Evolutionary conservation across 2,888 invertebrate genomes (phyloP).

Genomic region (Acronicta leporina): DNA sequence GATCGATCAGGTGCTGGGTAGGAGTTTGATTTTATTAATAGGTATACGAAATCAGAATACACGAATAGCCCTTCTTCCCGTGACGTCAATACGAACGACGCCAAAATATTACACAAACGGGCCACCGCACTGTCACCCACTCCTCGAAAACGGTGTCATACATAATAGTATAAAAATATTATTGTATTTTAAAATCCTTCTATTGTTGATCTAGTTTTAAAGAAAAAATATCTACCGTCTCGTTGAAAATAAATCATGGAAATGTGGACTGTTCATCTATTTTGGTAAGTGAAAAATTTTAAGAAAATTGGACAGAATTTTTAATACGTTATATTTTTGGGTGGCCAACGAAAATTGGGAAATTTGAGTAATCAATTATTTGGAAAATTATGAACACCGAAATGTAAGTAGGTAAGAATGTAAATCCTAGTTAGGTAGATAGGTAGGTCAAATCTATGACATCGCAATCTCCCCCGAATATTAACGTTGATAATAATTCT

Average conservation of each 20-base stretch:
- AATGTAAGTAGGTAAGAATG: too few relatives aligned
- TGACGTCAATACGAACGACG: conserved; percentile 73
- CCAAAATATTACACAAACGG: conserved; percentile 72
- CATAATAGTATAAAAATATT: conserved; percentile 67
- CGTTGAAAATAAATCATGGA: conserved; percentile 46
- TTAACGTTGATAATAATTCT: too few relatives aligned
- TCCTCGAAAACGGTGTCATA: conserved; percentile 60
- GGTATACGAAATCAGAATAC: conserved; percentile 67
- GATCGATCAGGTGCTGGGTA: conserved; percentile 47
- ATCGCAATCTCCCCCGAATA: too few relatives aligned
- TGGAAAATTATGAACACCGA: too few relatives aligned
- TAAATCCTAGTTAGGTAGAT: too few relatives aligned
- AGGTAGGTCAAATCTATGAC: too few relatives aligned
- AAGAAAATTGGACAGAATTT: background rate
- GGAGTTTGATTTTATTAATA: conserved; percentile 77
- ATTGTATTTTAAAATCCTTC: conserved; percentile 47
- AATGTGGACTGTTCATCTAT: conserved; percentile 29
- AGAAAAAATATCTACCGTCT: conserved; percentile 10
- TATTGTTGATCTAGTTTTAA: conserved; percentile 52
- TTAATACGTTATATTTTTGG: background rate
- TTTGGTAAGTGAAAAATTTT: conserved; percentile 7
- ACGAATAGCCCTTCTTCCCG: conserved; percentile 78
- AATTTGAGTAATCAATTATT: too few relatives aligned
- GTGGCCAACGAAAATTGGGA: background rate
- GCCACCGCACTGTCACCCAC: conserved; percentile 63